Evolutionary conservation across 2,888 invertebrate genomes (phyloP), one percentile per base, ranked within the genome.

Genomic region (Nemoura dubitans): DNA sequence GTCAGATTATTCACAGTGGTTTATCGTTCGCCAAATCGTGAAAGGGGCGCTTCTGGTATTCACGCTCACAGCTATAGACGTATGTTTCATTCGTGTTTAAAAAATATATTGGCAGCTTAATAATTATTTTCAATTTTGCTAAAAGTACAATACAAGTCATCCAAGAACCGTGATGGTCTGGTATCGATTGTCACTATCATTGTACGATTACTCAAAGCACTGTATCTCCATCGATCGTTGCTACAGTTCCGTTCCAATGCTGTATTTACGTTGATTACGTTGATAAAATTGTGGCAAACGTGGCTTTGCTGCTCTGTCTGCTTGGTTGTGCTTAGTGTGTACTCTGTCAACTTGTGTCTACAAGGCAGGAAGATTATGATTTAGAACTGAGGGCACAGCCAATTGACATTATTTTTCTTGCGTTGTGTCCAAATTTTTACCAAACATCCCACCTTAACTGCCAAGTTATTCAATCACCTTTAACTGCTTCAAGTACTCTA

Each of bases 401-500:
- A 59, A 7, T 59, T 59, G 10, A 21, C 59, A 59, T 7, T 59
- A 59, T 59, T 59, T 59, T 59, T 59, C 59, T 59, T 59, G 21
- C 2, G 59, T 59, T 59, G 59, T 59, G 59, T 59, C 59, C 59
- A 59, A 21, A 59, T 59, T 59, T 59, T 59, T 59, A 59, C 14
- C 59, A 59, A 59, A 59, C 59, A 59, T 59, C 59, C 59, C 59
- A 59, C 59, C 59, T 59, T 59, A 59, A 59, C 59, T 59, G 59
- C 59, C 59, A 59, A 59, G 59, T 59, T 36, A 59, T 59, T 59
- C 59, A 59, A 59, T 59, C 59, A 59, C 59, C 59, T 59, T 59
- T 59, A 59, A 59, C 59, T 59, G 59, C 59, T 59, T 59, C 59
- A 59, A 59, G 21, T 59, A 59, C 59, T 59, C 59, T 59, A 59